Base-by-base conservation (phyloP, 2,797 vertebrate species). In the Chrysocyon brachyurus region DNA sequence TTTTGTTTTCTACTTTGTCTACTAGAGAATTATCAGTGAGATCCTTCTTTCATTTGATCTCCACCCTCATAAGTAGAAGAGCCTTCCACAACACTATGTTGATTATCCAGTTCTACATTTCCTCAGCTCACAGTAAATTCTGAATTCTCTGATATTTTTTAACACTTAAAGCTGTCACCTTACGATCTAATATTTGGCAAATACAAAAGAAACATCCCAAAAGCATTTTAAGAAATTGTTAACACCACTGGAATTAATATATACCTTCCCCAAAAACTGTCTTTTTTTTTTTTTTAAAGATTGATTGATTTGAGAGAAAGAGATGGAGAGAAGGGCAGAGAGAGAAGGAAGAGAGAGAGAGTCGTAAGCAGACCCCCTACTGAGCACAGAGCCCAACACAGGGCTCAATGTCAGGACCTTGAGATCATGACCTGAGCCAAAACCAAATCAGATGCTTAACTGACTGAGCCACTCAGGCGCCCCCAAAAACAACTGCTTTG, bases 401-500 rank as follows among this genome's bases (percentile, higher is more conserved):
- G 31, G 6, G 31, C 64, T 68, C 16, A 1, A 33, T 33, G 31
- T 68, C 64, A 33, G 64, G 64, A 66, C 64, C 64, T 31, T 66
- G 64, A 66, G 16, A 68, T 33, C 64, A 33, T n/a, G 31, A 68
- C 64, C 15, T 66, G 64, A 66, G 64, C 31, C 8, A 11, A 68
- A 68, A 68, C 17, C 17, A 68, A 68, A 17, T 68, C 17, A 4
- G n/a, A 33, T 19, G 8, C 66, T 33, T 10, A 68, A 68, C 66
- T 68, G 66, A 68, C 66, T 68, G 9, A 68, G 66, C n/a, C 17
- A 68, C 66, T n/a, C n/a, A 68, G 31, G 31, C 7, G 2, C 31
- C 64, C 64, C 31, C 31, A 28, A 84, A 59, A 96, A 73, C 31
- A 88, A 57, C 1, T 94, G 33, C 57, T 91, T 95, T 93, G 22